A percentile compares a stretch with the other conserved stretches of the same genome.
Evolutionary conservation across 1,140 invertebrate genomes (phyloP).

Genomic region (Drosophila trapezifrons): DNA sequence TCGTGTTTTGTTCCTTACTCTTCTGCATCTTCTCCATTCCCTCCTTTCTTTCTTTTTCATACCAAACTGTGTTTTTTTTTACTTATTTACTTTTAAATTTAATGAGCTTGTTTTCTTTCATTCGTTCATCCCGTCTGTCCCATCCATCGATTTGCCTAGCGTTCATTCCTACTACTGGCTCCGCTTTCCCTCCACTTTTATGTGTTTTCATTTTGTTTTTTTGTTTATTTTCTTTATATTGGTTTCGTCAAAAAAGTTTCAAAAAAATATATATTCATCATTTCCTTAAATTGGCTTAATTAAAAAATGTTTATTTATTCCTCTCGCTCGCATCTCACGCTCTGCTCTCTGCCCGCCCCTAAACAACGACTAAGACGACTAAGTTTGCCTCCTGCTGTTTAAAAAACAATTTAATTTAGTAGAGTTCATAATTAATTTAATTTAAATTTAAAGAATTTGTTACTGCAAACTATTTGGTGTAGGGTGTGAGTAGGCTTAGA

Average conservation of each 20-base stretch:
- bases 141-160: slow-evolving; percentile 47
- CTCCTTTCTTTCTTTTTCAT: slow-evolving; percentile 6
- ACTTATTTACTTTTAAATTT: slow-evolving; percentile 58
- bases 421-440: slow-evolving; percentile 30
- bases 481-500: slow-evolving; percentile 25
- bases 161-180: slow-evolving; percentile 33
- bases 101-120: slow-evolving; percentile 68
- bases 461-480: slow-evolving; percentile 59
- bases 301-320: slow-evolving; percentile 71
- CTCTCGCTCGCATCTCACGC: slow-evolving; percentile 28
- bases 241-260: slow-evolving; percentile 78
- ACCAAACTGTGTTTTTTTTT: slow-evolving; percentile 39
- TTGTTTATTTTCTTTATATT: slow-evolving; percentile 53
- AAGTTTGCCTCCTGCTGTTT: slow-evolving; percentile 52
- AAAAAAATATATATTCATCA: slow-evolving; percentile 83
- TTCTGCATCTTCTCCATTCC: slow-evolving; percentile 19
- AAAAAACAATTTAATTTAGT: slow-evolving; percentile 56
- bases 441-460: slow-evolving; percentile 50
- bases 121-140: slow-evolving; percentile 22
- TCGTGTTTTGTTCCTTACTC: slow-evolving; percentile 52
- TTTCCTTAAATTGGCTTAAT: slow-evolving; percentile 79
- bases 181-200: slow-evolving; percentile 35
- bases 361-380: slow-evolving; percentile 54
- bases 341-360: slow-evolving; percentile 36
- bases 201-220: slow-evolving; percentile 38